Evolutionary conservation across 2,888 invertebrate genomes (phyloP), one percentile per base, ranked within the genome.

Genomic region (Meta bourneti): DNA sequence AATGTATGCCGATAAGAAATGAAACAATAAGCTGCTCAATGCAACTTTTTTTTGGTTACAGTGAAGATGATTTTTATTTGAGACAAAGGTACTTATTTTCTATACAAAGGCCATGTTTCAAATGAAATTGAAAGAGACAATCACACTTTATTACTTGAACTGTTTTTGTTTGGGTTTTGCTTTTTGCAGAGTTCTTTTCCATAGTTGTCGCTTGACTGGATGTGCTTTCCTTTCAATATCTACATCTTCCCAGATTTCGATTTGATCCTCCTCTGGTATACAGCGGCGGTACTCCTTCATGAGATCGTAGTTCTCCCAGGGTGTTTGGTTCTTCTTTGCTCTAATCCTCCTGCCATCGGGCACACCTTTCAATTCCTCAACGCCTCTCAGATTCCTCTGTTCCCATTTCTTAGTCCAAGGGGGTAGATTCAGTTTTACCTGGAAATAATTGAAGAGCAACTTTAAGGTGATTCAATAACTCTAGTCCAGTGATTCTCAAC

Each of bases 361-460:
- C 8, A 71, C 61, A 6, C 70, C 70, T 9, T 61, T 87, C 20
- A 77, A 90, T 9, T 86, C 52, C 92, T 96, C 96, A 61, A 96
- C 95, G 9, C 98, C 98, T 94, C 97, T 96, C 90, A 98, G 95
- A 93, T 97, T 96, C 94, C 97, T 96, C 69, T 97, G 95, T 94
- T 98, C 98, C 98, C 98, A 99, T 93, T 97, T 96, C 94, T 97
- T 96, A n/a, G 97, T 94, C 99, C 99, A 99, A 0, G 99, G 99
- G 82, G 96, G 96, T 7, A 95, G 95, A 83, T 95, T 95, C 90
- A 96, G 94, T 93, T 95, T 95, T 0, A 96, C 95, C 96, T 96
- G 86, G 9, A 94, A 72, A 83, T 19, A 70, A 79, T 34, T 4
- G 34, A 34, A 34, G 34, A 34, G 4, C 34, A 34, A 34, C 34